Percentiles rank a stretch among this genome's conserved stretches.
Conservation (phyloP, 2,888 invertebrate genomes). For the Cerceris ruficornis region DNA sequence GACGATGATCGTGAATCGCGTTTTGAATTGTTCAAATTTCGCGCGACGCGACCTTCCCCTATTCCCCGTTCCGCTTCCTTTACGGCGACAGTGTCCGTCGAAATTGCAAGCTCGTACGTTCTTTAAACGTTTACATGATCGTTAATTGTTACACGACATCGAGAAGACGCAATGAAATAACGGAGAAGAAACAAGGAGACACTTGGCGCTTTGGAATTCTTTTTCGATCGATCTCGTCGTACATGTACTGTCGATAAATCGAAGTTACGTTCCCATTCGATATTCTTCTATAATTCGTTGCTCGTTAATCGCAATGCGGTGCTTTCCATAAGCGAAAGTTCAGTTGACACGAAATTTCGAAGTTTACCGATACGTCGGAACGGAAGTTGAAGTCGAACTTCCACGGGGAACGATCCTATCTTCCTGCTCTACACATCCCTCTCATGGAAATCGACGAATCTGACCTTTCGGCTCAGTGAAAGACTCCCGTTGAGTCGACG, state of each 20-base stretch:
- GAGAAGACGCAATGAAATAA: background rate
- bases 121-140: too few relatives aligned
- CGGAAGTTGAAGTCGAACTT: too few relatives aligned
- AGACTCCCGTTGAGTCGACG: background rate
- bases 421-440: too few relatives aligned
- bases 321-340: slow-evolving; percentile 2
- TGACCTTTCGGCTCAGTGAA: background rate
- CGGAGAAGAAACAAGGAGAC: background rate
- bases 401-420: too few relatives aligned
- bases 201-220: too few relatives aligned
- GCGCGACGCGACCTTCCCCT: too few relatives aligned
- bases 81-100: too few relatives aligned
- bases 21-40: background rate
- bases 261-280: too few relatives aligned
- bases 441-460: background rate
- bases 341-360: background rate
- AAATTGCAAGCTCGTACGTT: background rate
- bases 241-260: too few relatives aligned
- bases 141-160: background rate
- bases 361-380: too few relatives aligned
- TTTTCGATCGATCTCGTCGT: too few relatives aligned
- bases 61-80: too few relatives aligned
- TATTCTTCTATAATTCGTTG: background rate
- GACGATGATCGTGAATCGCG: background rate
- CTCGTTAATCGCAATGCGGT: slow-evolving; percentile 6